These are phyloP conservation scores for Sminthurides aquaticus DNA, from an alignment of 2,888 invertebrate species.

Conservation along the genomic window DNA sequence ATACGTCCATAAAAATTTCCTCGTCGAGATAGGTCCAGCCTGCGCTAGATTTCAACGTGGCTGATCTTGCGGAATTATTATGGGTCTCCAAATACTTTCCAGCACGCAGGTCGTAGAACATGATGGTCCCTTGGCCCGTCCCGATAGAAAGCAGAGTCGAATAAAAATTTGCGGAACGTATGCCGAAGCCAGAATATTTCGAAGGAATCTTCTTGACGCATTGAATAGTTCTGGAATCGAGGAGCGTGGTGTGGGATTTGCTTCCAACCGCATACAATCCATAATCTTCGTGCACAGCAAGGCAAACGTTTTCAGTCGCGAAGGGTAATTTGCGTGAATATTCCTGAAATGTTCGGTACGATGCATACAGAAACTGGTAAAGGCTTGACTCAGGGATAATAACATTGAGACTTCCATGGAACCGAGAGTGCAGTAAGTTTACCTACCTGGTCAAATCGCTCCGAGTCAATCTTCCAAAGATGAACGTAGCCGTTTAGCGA, in stretches of 20 bases:
- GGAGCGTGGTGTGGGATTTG: slow-evolving; percentile 78
- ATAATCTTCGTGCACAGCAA: slow-evolving; percentile 76
- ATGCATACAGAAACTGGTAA: too few species aligned
- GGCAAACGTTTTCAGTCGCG: slow-evolving; percentile 85
- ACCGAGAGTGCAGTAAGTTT: not conserved
- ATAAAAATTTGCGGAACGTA: slow-evolving; percentile 83
- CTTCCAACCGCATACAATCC: slow-evolving; percentile 84
- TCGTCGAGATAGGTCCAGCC: slow-evolving; percentile 55
- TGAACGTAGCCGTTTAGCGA: slow-evolving; percentile 90
- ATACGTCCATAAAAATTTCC: slow-evolving; percentile 40
- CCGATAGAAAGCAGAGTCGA: slow-evolving; percentile 86
- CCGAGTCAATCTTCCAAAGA: slow-evolving; percentile 69
- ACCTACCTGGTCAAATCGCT: slow-evolving; percentile 68
- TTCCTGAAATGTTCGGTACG: slow-evolving; percentile 54
- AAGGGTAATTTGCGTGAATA: slow-evolving; percentile 78
- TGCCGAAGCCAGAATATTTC: slow-evolving; percentile 80
- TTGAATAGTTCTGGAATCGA: slow-evolving; percentile 81
- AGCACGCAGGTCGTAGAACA: slow-evolving; percentile 88
- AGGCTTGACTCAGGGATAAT: too few species aligned
- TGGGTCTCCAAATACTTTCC: slow-evolving; percentile 85
- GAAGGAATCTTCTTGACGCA: slow-evolving; percentile 68
- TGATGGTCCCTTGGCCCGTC: slow-evolving; percentile 73
- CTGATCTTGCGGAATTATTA: slow-evolving; percentile 79
- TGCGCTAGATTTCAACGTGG: slow-evolving; percentile 76
- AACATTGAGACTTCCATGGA: too few species aligned